phyloP scores from a whole-genome alignment of 2,113 vertebrate genomes.

The Alethe diademata region DNA sequence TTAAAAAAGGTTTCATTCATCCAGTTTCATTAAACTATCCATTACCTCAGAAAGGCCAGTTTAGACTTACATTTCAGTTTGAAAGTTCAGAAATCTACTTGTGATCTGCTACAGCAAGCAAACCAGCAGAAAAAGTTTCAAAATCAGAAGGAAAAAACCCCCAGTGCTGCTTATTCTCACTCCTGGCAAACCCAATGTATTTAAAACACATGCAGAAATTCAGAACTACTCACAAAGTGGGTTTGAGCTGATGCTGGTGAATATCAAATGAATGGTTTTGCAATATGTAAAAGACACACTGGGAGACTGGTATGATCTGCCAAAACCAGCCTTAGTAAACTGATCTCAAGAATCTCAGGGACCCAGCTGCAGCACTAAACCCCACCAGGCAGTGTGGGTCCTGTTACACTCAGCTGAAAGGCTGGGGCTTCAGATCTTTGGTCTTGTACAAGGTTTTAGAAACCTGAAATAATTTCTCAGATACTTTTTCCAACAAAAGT shows the following conservation, averaged over 20 bases:
- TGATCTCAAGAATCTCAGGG: neutral
- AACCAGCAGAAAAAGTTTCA: neutral
- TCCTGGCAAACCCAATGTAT: neutral
- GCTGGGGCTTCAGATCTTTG: neutral
- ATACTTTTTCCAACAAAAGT: neutral
- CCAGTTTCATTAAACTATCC: neutral
- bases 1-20: neutral
- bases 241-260: conserved; percentile 21
- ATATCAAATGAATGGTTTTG: conserved; percentile 49
- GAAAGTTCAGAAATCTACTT: neutral
- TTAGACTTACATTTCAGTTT: neutral
- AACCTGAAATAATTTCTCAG: conserved; percentile 24
- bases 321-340: conserved; percentile 14
- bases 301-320: neutral
- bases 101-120: neutral
- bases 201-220: conserved; percentile 34
- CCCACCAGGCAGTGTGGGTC: neutral
- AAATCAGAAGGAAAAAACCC: neutral
- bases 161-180: neutral
- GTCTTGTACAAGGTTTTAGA: neutral
- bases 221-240: conserved; percentile 12
- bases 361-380: conserved; percentile 59
- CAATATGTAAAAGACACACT: conserved; percentile 6
- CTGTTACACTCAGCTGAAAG: conserved; percentile 31
- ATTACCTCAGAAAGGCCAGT: neutral